Evolutionary conservation across 2,888 invertebrate genomes (phyloP).

Genomic region (Notodonta dromedarius): DNA sequence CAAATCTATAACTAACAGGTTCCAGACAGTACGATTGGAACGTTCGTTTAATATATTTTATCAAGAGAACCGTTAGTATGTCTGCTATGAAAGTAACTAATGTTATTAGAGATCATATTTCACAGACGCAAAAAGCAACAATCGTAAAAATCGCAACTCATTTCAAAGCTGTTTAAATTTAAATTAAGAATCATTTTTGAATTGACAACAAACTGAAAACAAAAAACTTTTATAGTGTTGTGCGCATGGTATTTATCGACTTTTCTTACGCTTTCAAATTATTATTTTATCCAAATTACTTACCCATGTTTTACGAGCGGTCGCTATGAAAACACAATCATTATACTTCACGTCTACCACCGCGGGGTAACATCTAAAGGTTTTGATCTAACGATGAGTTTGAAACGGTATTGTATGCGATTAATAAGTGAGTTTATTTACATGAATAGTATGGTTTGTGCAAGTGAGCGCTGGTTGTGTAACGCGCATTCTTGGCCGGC

Average conservation of each 20-base stretch:
- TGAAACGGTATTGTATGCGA: constrained; percentile 33
- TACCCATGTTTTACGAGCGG: constrained; percentile 28
- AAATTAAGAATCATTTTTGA: constrained; percentile 3
- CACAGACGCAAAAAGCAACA: background rate
- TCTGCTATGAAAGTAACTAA: constrained; percentile 4
- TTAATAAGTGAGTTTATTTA: constrained; percentile 41
- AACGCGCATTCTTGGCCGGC: constrained; percentile 64
- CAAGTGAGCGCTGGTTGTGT: constrained; percentile 60
- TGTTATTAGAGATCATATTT: constrained; percentile 3
- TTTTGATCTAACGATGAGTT: constrained; percentile 23
- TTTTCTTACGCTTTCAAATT: constrained; percentile 23
- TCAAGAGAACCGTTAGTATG: constrained; percentile 1
- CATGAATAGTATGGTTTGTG: constrained; percentile 44
- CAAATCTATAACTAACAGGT: constrained; percentile 21
- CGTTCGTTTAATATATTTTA: constrained; percentile 3
- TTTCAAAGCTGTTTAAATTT: background rate
- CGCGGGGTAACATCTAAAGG: constrained; percentile 28
- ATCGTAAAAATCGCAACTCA: constrained; percentile 3
- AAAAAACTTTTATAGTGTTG: background rate
- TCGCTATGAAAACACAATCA: constrained; percentile 31
- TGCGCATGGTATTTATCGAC: background rate
- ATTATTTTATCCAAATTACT: constrained; percentile 32
- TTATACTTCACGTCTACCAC: constrained; percentile 20
- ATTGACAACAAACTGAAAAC: background rate
- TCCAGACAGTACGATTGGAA: constrained; percentile 16